Evolutionary conservation across 2,888 invertebrate species (phyloP).

Genomic region (Protonemura montana): DNA sequence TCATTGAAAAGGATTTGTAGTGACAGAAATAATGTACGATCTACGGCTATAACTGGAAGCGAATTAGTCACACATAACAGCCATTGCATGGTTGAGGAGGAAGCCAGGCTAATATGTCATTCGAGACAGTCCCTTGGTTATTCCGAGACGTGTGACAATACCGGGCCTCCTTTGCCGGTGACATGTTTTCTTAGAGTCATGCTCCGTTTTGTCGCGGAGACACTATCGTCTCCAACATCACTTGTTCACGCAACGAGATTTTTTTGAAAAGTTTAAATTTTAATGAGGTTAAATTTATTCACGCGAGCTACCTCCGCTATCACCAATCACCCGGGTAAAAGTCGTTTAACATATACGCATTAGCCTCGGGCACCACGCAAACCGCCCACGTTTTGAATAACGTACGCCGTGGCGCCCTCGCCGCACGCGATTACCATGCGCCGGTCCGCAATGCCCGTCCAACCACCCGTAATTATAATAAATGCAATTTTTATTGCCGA

Average conservation of each 20-base stretch:
- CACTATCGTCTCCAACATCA: neutral
- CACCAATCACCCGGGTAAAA: neutral
- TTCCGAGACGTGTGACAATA: neutral
- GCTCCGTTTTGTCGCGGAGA: neutral
- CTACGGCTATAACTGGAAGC: neutral
- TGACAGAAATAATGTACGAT: neutral
- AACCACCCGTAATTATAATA: neutral
- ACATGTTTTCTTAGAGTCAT: neutral
- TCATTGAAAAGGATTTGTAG: neutral
- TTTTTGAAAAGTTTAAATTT: neutral
- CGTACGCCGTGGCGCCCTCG: neutral
- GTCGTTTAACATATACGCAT: neutral
- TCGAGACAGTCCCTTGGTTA: neutral
- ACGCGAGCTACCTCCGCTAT: neutral
- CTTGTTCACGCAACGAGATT: slow-evolving; percentile 1
- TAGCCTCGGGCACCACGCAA: neutral
- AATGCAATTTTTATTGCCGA: slow-evolving; percentile 4
- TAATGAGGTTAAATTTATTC: neutral
- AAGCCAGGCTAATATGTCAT: neutral
- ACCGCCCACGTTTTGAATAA: neutral
- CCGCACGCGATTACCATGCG: neutral
- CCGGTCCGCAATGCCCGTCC: slow-evolving; percentile 7
- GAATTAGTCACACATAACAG: neutral
- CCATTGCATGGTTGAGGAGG: neutral
- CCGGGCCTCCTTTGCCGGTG: neutral